Percentiles rank a stretch among this genome's conserved stretches.
These are phyloP conservation scores for Melolontha melolontha DNA, from an alignment of 2,888 invertebrate genomes.

Conservation along the genomic window DNA sequence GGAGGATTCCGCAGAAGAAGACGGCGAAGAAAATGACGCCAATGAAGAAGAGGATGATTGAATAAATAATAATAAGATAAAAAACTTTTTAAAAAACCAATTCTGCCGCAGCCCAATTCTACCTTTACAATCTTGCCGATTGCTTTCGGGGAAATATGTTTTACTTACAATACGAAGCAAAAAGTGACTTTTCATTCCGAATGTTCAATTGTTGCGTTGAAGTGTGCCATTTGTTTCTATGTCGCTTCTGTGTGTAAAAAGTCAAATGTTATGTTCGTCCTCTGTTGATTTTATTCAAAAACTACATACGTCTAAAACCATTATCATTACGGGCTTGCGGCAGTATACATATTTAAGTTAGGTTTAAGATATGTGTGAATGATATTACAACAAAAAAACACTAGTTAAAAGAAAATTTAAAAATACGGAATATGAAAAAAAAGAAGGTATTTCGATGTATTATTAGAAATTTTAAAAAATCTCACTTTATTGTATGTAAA, in stretches of 20 bases:
- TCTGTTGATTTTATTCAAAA: too few species aligned
- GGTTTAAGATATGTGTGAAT: slow-evolving; percentile 32
- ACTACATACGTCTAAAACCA: neutral
- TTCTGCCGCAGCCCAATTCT: slow-evolving; percentile 19
- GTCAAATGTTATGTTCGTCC: neutral
- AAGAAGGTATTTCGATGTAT: slow-evolving; percentile 10
- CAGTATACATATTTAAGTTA: slow-evolving; percentile 32
- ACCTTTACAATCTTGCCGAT: neutral
- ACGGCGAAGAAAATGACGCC: slow-evolving; percentile 63
- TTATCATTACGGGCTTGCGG: slow-evolving; percentile 15
- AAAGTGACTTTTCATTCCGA: too few species aligned
- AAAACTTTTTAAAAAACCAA: slow-evolving; percentile 17
- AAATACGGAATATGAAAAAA: slow-evolving; percentile 1
- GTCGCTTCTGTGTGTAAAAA: neutral
- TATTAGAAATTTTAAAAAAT: slow-evolving; percentile 2
- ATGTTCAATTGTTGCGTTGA: too few species aligned
- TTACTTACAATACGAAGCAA: neutral
- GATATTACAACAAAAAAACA: slow-evolving; percentile 32
- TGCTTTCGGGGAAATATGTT: slow-evolving; percentile 3
- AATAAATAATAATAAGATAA: slow-evolving; percentile 39
- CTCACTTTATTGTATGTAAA: slow-evolving; percentile 19
- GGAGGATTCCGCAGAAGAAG: slow-evolving; percentile 63
- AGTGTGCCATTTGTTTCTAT: too few species aligned
- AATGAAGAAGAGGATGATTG: slow-evolving; percentile 60
- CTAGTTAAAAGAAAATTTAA: slow-evolving; percentile 12